phyloP scores from a whole-genome alignment of 2,113 vertebrate genomes.

The Actenoides lindsayi region DNA sequence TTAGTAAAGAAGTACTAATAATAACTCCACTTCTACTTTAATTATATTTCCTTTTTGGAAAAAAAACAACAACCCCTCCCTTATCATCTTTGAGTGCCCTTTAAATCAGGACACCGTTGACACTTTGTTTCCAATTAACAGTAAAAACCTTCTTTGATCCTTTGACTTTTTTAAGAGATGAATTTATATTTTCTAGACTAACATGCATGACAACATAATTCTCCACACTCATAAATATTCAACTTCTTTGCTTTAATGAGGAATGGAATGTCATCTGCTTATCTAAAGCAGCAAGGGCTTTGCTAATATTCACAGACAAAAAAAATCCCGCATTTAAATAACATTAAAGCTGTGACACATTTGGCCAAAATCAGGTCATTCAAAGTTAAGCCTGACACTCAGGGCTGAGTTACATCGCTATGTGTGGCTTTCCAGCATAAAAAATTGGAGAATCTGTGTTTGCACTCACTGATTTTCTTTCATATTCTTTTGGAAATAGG shows the following conservation, averaged over 20 bases:
- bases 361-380: conserved; percentile 41
- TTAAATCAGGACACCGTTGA: conserved; percentile 74
- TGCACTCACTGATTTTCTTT: neutral
- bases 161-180: conserved; percentile 74
- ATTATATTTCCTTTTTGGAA: conserved; percentile 44
- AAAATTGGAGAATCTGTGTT: neutral
- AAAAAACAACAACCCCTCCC: neutral
- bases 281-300: conserved; percentile 67
- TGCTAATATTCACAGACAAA: conserved; percentile 35
- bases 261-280: conserved; percentile 76
- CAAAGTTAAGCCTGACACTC: neutral
- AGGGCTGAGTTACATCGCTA: neutral
- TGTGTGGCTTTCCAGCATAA: neutral
- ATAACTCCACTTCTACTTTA: conserved; percentile 57
- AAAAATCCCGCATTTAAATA: conserved; percentile 26
- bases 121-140: conserved; percentile 79
- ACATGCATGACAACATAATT: conserved; percentile 79
- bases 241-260: conserved; percentile 72
- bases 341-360: neutral
- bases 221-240: conserved; percentile 75
- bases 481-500: neutral
- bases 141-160: conserved; percentile 77
- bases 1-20: conserved; percentile 52
- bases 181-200: conserved; percentile 80
- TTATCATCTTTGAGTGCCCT: conserved; percentile 73